Base-by-base conservation (phyloP, 2,888 invertebrate genomes). In the Sabellastarte sp. region DNA sequence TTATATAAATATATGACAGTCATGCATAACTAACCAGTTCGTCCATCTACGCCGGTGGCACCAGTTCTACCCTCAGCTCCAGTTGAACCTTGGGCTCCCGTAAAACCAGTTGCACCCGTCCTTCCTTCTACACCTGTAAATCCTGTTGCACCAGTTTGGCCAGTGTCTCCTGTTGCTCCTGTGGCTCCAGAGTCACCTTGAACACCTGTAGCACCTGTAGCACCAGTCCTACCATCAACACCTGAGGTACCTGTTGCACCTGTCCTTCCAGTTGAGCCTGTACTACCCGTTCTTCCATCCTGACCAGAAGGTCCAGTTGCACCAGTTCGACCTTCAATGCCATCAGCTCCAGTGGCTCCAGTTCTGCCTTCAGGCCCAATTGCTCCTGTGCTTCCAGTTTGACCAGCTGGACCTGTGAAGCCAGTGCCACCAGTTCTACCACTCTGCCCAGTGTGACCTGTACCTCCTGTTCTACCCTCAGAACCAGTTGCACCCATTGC, bases 401-500 rank as follows among this genome's bases (percentile, higher is more conserved):
- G 56, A 29, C 71, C 71, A 32, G 64, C 63, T 26, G 50, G 56
- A 32, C 72, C 72, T 31, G 55, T 32, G 24, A 31, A 24, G n/a
- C 71, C 71, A n/a, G 63, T 55, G 15, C 50, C 32, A 50, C 69
- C 71, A 51, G 69, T 56, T 10, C 26, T 31, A 31, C 65, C 71
- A 29, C 61, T 56, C 1, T 29, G 33, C 20, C 68, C 68, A 29
- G 41, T 30, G 4, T n/a, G 15, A 33, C 68, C 69, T 15, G 60
- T 61, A n/a, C 50, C 55, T 52, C 66, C 70, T 57, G 63, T 78
- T 80, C 78, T 85, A 85, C 90, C 90, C 67, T 90, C 86, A 30
- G 87, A 89, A 50, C 93, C 93, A 68, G 91, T 89, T 67, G 87
- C 89, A 32, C 82, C 82, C 56, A 75, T 66, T 57, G 61, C 57